These are phyloP conservation scores for Auanema freiburgensis DNA, from an alignment of 2,888 invertebrate genomes.

Conservation along the genomic window DNA sequence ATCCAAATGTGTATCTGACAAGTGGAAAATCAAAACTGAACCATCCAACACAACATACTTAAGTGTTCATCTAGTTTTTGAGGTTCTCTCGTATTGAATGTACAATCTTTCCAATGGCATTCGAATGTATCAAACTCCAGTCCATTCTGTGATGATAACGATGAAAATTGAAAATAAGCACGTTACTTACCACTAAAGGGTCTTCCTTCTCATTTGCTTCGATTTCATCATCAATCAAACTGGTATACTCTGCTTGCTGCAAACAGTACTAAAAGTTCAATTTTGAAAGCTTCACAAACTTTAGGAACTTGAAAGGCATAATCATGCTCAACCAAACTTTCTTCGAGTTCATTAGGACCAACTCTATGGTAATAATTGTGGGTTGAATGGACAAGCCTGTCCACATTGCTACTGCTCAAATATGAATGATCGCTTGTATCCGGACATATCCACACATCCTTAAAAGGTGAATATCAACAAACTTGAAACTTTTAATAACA, in stretches of 20 bases:
- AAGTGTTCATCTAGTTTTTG: conserved; percentile 10
- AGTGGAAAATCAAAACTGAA: background rate
- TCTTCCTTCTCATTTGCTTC: too few species aligned
- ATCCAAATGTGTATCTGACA: conserved; percentile 6
- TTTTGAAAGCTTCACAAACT: background rate
- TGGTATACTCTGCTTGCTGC: too few species aligned
- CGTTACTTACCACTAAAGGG: too few species aligned
- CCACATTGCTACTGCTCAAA: conserved; percentile 13
- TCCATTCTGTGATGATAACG: conserved; percentile 3
- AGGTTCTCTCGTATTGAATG: conserved; percentile 3
- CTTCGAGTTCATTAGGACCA: conserved; percentile 8
- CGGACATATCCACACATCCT: conserved; percentile 6
- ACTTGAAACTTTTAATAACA: too few species aligned
- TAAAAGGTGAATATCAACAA: conserved; percentile 4
- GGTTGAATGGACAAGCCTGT: conserved; percentile 23
- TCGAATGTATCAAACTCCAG: background rate
- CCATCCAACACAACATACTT: background rate
- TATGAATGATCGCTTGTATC: conserved; percentile 23
- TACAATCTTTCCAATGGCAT: conserved; percentile 18
- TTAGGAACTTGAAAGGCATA: conserved; percentile 13
- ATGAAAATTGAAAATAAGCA: background rate
- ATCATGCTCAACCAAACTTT: conserved; percentile 8
- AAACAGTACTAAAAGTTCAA: background rate
- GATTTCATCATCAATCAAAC: too few species aligned
- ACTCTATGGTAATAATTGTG: conserved; percentile 24